These are phyloP conservation scores for Porites rus DNA, from an alignment of 92 coral and sea anemone species.

Conservation along the genomic window DNA sequence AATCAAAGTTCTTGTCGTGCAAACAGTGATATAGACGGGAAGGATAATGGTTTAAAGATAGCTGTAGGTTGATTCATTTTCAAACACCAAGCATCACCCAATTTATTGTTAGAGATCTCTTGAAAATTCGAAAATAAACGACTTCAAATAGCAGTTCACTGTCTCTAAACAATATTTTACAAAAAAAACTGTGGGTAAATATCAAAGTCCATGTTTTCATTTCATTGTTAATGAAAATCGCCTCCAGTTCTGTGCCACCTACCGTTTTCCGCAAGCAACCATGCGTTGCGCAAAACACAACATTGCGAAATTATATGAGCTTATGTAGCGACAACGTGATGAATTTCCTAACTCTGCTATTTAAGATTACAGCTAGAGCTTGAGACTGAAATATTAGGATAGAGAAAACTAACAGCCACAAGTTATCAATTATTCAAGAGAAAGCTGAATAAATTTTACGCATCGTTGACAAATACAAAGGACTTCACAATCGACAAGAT, in stretches of 20 bases:
- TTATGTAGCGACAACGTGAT: neutral
- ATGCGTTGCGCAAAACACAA: conserved; percentile 24
- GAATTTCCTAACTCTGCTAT: too few species aligned
- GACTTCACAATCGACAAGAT: neutral
- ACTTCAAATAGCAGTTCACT: neutral
- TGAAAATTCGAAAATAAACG: neutral
- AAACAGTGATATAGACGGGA: too few species aligned
- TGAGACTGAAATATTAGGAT: neutral
- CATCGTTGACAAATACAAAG: conserved; percentile 1
- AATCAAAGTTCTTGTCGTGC: too few species aligned
- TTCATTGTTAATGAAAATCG: neutral
- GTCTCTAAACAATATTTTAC: neutral
- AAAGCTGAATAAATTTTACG: conserved; percentile 34
- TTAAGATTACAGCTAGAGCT: neutral
- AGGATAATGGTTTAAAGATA: too few species aligned
- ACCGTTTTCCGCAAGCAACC: conserved; percentile 7
- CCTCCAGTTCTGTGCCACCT: neutral
- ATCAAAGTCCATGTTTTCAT: neutral
- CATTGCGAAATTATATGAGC: neutral
- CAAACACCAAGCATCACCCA: too few species aligned
- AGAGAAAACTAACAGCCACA: conserved; percentile 3
- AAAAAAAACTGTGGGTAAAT: conserved; percentile 8
- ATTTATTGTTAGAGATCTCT: too few species aligned
- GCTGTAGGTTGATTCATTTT: too few species aligned
- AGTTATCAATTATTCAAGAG: conserved; percentile 36